Evolutionary conservation across 2,888 invertebrate genomes (phyloP), one percentile per base, ranked within the genome.

Genomic region (Magallana nippona): DNA sequence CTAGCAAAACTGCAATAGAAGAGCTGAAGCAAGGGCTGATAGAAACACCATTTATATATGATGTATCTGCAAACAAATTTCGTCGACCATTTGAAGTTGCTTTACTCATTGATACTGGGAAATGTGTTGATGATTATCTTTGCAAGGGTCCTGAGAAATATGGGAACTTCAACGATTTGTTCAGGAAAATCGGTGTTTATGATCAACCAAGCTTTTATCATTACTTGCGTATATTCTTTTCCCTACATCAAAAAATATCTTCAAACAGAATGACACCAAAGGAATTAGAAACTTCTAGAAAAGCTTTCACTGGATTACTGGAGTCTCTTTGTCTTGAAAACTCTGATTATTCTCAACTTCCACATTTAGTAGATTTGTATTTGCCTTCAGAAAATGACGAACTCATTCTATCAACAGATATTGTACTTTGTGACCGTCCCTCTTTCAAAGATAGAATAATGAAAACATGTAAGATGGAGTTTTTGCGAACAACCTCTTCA

Each of bases 101-200:
- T 22, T 32, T 84, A 19, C 58, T 19, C n/a, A 44, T 77, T 19
- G 15, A 44, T 0, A 1, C 55, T n/a, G 27, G 22, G 15, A 55
- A 22, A 19, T 44, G 57, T 79, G 79, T 84, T 27, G 17, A n/a
- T 10, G 79, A 79, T 22, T 85, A 85, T 80, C 78, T 85, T 1
- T 19, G 55, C 8, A n/a, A 44, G 1, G 83, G 80, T 2, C 78
- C 85, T 13, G 80, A 83, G 15, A 2, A 62, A 44, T 85, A 62
- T 62, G 85, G 83, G 19, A 79, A 55, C 11, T 85, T 44, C 55
- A 32, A 56, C 44, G 78, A 83, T 1, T 22, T 85, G 15, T 85
- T 85, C 22, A 27, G 80, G 19, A 3, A 22, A 10, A 71, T 83
- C n/a, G 85, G 85, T 57, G 71, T 79, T 13, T 62, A 44, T n/a